Conservation (phyloP, 2,113 vertebrate genomes). For the Rhagologus leucostigma region DNA sequence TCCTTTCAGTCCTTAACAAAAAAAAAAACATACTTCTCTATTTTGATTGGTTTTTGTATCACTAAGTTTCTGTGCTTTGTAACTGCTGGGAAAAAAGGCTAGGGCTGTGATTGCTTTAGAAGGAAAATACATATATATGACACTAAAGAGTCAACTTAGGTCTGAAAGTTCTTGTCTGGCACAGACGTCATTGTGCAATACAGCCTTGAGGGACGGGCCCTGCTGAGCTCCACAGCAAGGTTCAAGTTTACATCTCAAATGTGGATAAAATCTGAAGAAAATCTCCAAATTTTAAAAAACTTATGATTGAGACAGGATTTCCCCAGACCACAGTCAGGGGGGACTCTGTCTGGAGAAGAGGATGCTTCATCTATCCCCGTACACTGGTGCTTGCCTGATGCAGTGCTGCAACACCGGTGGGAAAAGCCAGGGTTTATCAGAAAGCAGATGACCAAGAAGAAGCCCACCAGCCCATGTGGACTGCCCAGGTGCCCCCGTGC, state of each 20-base stretch:
- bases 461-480: background rate
- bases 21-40: background rate
- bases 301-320: background rate
- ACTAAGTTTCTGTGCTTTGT: background rate
- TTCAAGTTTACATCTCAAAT: background rate
- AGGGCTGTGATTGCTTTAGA: background rate
- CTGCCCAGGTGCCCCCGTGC: fast-evolving
- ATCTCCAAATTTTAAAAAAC: background rate
- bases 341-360: background rate
- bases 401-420: background rate
- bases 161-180: background rate
- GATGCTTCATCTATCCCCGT: background rate
- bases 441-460: background rate
- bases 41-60: background rate
- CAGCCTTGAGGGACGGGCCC: fast-evolving
- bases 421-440: background rate
- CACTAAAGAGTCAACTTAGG: background rate
- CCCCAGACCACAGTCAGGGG: fast-evolving
- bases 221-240: background rate
- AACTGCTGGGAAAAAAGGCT: background rate
- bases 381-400: background rate
- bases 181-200: background rate
- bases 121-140: background rate
- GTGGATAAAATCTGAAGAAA: background rate
- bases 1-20: background rate